Evolutionary conservation across 2,797 vertebrate genomes (phyloP).

Genomic region (Lacerta bilineata): DNA sequence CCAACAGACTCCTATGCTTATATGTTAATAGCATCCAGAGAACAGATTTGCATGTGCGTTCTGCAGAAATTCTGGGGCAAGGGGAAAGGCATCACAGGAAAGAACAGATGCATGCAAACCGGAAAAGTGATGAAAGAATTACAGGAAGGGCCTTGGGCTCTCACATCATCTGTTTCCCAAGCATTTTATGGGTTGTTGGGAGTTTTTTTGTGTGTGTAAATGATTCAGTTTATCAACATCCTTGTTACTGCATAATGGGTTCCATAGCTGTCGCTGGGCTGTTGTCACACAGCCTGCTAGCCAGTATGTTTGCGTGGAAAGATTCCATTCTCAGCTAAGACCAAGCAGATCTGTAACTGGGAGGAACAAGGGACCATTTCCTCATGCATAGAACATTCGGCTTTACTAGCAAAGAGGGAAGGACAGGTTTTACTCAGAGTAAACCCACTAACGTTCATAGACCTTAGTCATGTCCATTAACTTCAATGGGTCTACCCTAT

Average conservation of each 20-base stretch:
- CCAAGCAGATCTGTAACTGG: not conserved
- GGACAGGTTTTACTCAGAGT: no score
- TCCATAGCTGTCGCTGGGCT: not conserved
- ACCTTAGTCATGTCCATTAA: no score
- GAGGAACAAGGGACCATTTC: not conserved
- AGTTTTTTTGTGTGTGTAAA: conserved; percentile 34
- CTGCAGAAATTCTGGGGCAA: not conserved
- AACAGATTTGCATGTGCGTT: not conserved
- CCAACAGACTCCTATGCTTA: no score
- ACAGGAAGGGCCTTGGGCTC: conserved; percentile 8
- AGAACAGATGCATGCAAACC: not conserved
- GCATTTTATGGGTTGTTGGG: conserved; percentile 24
- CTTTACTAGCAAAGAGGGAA: not conserved
- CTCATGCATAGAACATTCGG: not conserved
- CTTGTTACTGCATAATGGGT: conserved; percentile 21
- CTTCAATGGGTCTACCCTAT: no score
- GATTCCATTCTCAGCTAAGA: conserved; percentile 33
- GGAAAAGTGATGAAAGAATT: conserved; percentile 29
- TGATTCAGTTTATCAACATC: conserved; percentile 42
- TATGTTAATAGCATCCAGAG: not conserved
- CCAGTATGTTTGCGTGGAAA: not conserved
- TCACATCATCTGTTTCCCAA: conserved; percentile 25
- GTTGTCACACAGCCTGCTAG: conserved; percentile 16
- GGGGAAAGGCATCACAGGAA: conserved; percentile 17
- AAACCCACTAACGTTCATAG: no score